Evolutionary conservation across 1,140 invertebrate species (phyloP), one percentile per base, ranked within the genome.

Genomic region (Lasioglossum albipes): DNA sequence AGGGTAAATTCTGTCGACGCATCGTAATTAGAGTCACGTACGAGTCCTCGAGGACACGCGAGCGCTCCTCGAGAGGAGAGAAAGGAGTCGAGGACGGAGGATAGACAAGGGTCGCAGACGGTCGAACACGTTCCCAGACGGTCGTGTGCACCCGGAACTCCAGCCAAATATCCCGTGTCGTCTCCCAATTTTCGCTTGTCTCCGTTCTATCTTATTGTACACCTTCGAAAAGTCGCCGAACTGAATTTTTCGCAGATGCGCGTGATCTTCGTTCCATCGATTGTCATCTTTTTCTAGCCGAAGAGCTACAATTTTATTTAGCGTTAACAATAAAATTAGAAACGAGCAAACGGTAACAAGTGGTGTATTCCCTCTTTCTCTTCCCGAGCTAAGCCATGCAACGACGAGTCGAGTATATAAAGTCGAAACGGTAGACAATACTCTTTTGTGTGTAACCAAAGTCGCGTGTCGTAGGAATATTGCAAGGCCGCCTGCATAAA

Each of bases 1-100:
- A 41, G 78, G 73, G 67, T 42, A 64, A 41, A 81, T 62, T 81
- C 68, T 81, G 78, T 84, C 66, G 71, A 81, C 82, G 72, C 80
- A 89, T 89, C 87, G 87, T 84, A 87, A 88, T 86, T 88, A 80
- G 75, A 89, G 87, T 87, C 88, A 89, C 87, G 88, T 89, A 89
- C 83, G 75, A 80, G 83, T 88, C 82, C 83, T 89, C 84, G 79
- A 86, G 72, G 52, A 54, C 52, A 20, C 18, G 18, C 83, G 83
- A 82, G 81, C 79, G 81, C 36, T 36, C 36, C 78, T 86, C 80
- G 80, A 86, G 85, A 84, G 83, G 78, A 81, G 78, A 81, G 72
- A 80, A 59, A 31, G 65, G 45, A 79, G 49, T 27, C 79, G 31
- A 57, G 65, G 12, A 75, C 18, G 36, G 52, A 41, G 20, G 71